Conservation (phyloP, 1,140 invertebrate genomes). For the Heterodera carotae region DNA sequence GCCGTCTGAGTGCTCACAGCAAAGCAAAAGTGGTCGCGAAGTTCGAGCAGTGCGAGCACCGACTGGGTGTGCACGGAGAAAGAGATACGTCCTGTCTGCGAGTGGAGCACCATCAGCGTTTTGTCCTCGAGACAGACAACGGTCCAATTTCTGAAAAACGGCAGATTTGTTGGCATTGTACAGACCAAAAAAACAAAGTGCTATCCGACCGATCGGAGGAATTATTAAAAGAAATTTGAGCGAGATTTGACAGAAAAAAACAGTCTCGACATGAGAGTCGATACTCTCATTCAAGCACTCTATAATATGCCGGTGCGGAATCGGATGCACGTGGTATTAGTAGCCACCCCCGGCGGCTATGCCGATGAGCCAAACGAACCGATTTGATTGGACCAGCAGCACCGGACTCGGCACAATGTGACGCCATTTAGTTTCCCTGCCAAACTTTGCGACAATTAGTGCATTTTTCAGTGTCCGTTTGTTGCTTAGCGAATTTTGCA, state of each 20-base stretch:
- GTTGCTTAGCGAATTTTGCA: constrained; percentile 26
- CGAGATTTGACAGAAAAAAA: too few species aligned
- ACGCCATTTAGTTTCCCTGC: constrained; percentile 15
- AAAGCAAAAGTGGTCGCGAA: constrained; percentile 11
- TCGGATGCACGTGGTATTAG: too few species aligned
- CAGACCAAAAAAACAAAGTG: too few species aligned
- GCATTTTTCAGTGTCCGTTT: constrained; percentile 26
- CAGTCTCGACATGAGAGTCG: too few species aligned
- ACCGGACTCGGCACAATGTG: constrained; percentile 4
- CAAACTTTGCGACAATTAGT: constrained; percentile 19
- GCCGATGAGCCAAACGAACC: too few species aligned
- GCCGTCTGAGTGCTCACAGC: not conserved
- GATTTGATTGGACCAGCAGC: not conserved
- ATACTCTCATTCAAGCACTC: too few species aligned
- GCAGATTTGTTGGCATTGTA: too few species aligned
- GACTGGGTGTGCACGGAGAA: not conserved
- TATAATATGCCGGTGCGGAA: too few species aligned
- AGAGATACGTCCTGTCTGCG: constrained; percentile 1
- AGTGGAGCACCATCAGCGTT: constrained; percentile 6
- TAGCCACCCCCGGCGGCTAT: too few species aligned
- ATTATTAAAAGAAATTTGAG: too few species aligned
- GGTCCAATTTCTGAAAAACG: constrained; percentile 11
- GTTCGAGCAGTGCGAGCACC: constrained; percentile 12
- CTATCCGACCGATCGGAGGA: too few species aligned
- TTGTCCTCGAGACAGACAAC: constrained; percentile 22